phyloP scores from a whole-genome alignment of 2,113 vertebrate species.

The Trogon melanurus region DNA sequence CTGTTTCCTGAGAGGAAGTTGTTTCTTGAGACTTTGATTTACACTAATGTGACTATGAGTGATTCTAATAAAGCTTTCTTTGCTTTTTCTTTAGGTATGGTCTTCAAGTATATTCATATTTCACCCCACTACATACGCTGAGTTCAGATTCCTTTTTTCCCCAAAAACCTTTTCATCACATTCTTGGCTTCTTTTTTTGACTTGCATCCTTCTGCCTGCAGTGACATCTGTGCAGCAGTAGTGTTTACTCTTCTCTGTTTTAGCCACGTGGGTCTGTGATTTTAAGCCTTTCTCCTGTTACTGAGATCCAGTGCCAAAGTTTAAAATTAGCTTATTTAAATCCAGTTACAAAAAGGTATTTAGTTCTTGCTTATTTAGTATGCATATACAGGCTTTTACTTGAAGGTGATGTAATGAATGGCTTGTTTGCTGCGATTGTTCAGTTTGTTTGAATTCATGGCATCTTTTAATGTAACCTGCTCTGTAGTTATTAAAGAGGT shows the following conservation, averaged over 20 bases:
- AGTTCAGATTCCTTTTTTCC: neutral
- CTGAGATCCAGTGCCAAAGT: neutral
- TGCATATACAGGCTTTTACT: neutral
- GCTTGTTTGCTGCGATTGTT: neutral
- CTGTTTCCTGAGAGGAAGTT: neutral
- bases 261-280: neutral
- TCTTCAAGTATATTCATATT: neutral
- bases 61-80: neutral
- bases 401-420: conserved; percentile 1
- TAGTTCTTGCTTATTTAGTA: neutral
- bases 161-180: neutral
- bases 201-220: neutral
- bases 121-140: neutral
- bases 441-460: neutral
- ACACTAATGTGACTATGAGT: neutral
- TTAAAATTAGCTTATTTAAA: conserved; percentile 55
- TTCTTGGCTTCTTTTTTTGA: neutral
- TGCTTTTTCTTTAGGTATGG: neutral
- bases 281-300: neutral
- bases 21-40: neutral
- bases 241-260: neutral
- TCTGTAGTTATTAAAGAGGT: neutral
- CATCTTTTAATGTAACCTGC: neutral
- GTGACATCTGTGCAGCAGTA: neutral
- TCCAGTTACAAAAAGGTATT: conserved; percentile 35